phyloP scores from a whole-genome alignment of 2,113 vertebrate genomes.

The Cranoglanis bouderius region DNA sequence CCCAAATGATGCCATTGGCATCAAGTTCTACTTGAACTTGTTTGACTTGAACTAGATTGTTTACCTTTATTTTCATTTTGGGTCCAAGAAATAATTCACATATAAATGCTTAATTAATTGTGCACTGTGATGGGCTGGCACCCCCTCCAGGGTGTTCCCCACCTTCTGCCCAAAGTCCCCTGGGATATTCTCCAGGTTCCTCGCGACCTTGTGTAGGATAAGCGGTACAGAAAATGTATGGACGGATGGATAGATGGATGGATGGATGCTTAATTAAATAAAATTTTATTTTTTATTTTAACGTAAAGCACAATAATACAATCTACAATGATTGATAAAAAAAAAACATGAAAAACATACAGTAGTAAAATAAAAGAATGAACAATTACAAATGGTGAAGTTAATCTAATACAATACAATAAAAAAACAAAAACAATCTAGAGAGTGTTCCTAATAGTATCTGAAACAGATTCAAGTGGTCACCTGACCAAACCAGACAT shows the following conservation, averaged over 20 bases:
- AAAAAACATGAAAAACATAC: background rate
- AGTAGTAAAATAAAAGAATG: background rate
- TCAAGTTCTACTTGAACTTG: background rate
- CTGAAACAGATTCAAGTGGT: background rate
- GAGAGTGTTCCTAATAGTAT: background rate
- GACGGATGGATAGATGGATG: too few relatives aligned
- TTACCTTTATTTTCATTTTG: background rate
- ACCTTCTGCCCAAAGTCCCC: too few relatives aligned
- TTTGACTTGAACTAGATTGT: too few relatives aligned
- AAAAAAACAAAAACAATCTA: background rate
- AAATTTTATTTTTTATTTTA: background rate
- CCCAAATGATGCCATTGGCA: background rate
- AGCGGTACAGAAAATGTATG: too few relatives aligned
- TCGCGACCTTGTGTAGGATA: too few relatives aligned
- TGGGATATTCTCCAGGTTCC: too few relatives aligned
- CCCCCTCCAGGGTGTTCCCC: too few relatives aligned
- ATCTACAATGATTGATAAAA: background rate
- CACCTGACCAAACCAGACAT: background rate
- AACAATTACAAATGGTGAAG: background rate
- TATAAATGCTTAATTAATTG: too few relatives aligned
- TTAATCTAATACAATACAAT: background rate
- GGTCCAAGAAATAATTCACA: background rate
- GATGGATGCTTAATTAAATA: background rate
- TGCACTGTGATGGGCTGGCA: too few relatives aligned
- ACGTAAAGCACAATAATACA: background rate